phyloP scores from a whole-genome alignment of 2,113 vertebrate species.

The Scophthalmus maximus region DNA sequence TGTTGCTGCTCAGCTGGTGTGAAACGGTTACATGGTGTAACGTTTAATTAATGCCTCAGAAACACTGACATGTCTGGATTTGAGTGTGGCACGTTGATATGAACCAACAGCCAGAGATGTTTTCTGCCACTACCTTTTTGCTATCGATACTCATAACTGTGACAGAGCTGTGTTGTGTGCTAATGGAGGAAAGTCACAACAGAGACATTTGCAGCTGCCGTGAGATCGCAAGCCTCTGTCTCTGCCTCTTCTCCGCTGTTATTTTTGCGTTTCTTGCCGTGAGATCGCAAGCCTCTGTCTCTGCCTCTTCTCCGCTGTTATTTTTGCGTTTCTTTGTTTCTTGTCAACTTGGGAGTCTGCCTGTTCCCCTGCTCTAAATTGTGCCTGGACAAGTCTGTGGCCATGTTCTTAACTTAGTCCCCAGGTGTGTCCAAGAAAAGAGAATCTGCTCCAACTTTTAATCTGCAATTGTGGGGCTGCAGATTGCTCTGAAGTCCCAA shows the following conservation, averaged over 20 bases:
- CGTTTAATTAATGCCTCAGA: neutral
- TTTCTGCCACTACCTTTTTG: neutral
- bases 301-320: too few relatives aligned
- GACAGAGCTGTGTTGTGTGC: neutral
- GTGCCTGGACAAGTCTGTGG: slow-evolving; percentile 59
- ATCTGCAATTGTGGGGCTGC: slow-evolving; percentile 40
- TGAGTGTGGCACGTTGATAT: neutral
- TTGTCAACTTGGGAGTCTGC: slow-evolving; percentile 35
- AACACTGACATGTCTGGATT: slow-evolving; percentile 2
- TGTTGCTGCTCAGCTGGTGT: neutral
- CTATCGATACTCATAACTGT: neutral
- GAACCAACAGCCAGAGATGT: neutral
- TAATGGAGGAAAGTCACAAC: slow-evolving; percentile 2
- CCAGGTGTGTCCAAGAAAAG: slow-evolving; percentile 52
- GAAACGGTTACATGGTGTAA: slow-evolving; percentile 3
- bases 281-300: too few relatives aligned
- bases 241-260: too few relatives aligned
- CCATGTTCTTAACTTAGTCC: slow-evolving; percentile 63
- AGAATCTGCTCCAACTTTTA: slow-evolving; percentile 45
- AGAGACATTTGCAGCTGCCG: slow-evolving; percentile 4
- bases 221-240: too few relatives aligned
- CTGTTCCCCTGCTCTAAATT: slow-evolving; percentile 62
- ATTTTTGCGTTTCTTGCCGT: too few relatives aligned
- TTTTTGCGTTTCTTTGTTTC: slow-evolving; percentile 42
- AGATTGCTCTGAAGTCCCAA: too few relatives aligned